These are phyloP conservation scores for Drosophila equinoxialis DNA, from an alignment of 1,140 invertebrate genomes.

Conservation along the genomic window DNA sequence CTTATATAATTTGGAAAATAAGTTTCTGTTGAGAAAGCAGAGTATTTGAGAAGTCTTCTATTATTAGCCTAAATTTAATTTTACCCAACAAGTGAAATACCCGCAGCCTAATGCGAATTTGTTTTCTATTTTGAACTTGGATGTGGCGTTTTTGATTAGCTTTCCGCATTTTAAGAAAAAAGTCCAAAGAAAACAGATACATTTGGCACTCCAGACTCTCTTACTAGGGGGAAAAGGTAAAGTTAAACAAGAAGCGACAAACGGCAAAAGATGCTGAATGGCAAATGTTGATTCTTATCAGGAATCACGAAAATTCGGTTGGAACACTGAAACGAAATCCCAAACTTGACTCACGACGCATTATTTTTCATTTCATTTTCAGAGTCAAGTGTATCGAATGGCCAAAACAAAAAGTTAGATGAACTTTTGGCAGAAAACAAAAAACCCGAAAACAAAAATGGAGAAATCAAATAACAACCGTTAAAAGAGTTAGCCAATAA, in stretches of 20 bases:
- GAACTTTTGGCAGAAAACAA: conserved; percentile 6
- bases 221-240: conserved; percentile 5
- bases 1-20: no score
- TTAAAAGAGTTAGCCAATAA: conserved; percentile 68
- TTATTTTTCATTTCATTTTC: conserved; percentile 65
- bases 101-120: conserved; percentile 79
- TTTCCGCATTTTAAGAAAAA: conserved; percentile 72
- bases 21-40: not conserved
- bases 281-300: conserved; percentile 77
- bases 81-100: conserved; percentile 69
- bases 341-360: conserved; percentile 80
- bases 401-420: conserved; percentile 19
- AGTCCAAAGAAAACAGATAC: conserved; percentile 35
- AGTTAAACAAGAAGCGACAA: conserved; percentile 36
- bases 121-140: conserved; percentile 82
- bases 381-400: conserved; percentile 78
- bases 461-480: conserved; percentile 49
- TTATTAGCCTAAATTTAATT: conserved; percentile 42
- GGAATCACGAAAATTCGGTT: conserved; percentile 83
- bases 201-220: conserved; percentile 54
- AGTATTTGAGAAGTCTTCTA: not conserved
- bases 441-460: not conserved
- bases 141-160: conserved; percentile 83
- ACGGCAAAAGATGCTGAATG: conserved; percentile 40
- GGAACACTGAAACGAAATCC: conserved; percentile 58